Base-by-base conservation (phyloP, 2,113 vertebrate species). In the Podarcis raffonei region DNA sequence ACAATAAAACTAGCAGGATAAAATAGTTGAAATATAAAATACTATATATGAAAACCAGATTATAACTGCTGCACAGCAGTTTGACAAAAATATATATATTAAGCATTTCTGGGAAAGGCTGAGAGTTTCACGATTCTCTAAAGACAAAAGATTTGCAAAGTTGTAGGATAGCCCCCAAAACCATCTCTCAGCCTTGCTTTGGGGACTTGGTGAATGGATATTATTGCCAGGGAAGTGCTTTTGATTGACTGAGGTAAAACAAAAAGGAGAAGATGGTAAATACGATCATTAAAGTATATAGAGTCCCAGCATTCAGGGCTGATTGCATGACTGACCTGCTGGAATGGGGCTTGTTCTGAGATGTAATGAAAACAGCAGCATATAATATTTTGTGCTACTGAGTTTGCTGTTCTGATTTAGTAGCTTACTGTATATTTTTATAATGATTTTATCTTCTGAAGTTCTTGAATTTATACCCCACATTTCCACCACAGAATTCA, bases 31-130 rank as follows among this genome's bases (percentile, higher is more conserved):
- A 53, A 32, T 37, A 83, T 69, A 57, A 68, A 84, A 57, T 37
- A 57, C n/a, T 84, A 22, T 69, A 69, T 77, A 23, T 69, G 39
- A 69, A 84, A 84, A 89, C 3, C 87, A 78, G 39, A 69, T 78
- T 30, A 69, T 27, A 84, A 84, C 25, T 18, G 72, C 59, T 3
- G 25, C 18, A 25, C 71, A 65, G n/a, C 66, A 59, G 27, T 37
- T 69, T 59, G 42, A 37, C 27, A 66, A 66, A 77, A 78, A 53
- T n/a, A 53, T 11, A 48, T 68, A 18, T 65, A 76, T 74, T 75
- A 39, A 65, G 12, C 20, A 62, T 62, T 75, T 75, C 69, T 75
- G 57, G 71, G 27, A 79, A 53, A 86, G 39, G 12, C 37, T 39
- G 72, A 76, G 32, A 39, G 25, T 75, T 57, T 85, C 23, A 37